Base-by-base conservation (phyloP, 1,140 invertebrate species). In the Lepeophtheirus salmonis region DNA sequence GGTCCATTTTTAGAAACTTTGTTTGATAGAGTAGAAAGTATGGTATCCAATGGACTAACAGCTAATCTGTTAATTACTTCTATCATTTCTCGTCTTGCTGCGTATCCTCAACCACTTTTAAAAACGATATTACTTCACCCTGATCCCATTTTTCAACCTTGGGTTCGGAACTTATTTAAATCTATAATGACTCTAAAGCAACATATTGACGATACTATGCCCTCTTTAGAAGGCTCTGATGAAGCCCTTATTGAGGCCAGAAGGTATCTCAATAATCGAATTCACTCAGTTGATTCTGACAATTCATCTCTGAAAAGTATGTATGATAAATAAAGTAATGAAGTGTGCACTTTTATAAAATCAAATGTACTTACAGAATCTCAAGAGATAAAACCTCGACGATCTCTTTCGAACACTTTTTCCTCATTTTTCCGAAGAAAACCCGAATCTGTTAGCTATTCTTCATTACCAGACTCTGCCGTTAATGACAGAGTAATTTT, bases 61-160 rank as follows among this genome's bases (percentile, higher is more conserved):
- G 79, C 86, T 1, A 95, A 94, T 74, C 77, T 95, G 55, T 82
- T 89, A 67, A 73, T 95, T 49, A 94, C 89, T 3, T 85, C 85
- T 0, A 73, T 95, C 6, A 78, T 97, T 16, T 83, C 86, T 41
- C 79, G 86, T 60, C 73, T 97, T 30, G 83, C 87, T 2, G 79
- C 83, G 49, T 90, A 89, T 71, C 84, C 89, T 0, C 84, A 94
- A 63, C 85, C 88, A 2, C 70, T 96, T 16, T 72, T 96, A 6
- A 78, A 84, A 53, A 86, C 89, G 0, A 82, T 94, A 69, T 73
- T 97, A 23, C 74, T 96, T 12, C 88, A 89, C 68, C 80, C 87
- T 62, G 83, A 82, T 60, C 79, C 90, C 56, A 81, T 88, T 56
- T 80, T 90, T 66, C 87, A 90, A 68, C 86, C 88, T 1, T 84